A percentile compares a stretch with the other conserved stretches of the same genome.
Conservation (phyloP, 2,888 invertebrate species). For the Campaea margaritaria region DNA sequence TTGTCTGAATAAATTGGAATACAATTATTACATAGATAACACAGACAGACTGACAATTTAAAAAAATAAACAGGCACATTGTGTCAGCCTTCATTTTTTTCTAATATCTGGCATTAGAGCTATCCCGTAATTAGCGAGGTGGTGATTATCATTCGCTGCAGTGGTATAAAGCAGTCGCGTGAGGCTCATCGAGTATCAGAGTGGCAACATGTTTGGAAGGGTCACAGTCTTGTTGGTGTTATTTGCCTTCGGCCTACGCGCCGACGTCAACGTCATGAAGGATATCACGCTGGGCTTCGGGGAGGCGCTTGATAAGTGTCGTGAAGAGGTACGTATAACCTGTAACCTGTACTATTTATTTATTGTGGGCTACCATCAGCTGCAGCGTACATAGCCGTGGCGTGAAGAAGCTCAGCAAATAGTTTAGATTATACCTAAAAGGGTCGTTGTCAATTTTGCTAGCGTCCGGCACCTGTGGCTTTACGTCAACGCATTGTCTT, state of each 20-base stretch:
- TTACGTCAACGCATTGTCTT: no score
- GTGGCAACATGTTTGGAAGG: conserved; percentile 15
- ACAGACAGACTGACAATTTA: conserved; percentile 8
- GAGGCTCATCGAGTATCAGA: neutral
- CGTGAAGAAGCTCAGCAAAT: no score
- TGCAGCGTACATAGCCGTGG: no score
- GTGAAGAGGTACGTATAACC: conserved; percentile 66
- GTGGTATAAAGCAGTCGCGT: neutral
- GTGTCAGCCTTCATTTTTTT: conserved; percentile 1
- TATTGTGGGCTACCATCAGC: no score
- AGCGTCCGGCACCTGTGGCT: no score
- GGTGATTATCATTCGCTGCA: neutral
- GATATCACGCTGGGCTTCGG: conserved; percentile 80
- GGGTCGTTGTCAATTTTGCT: no score
- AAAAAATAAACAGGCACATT: conserved; percentile 2
- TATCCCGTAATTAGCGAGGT: neutral
- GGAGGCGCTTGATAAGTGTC: conserved; percentile 72
- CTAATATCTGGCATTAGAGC: conserved; percentile 6
- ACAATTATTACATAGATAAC: neutral
- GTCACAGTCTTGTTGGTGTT: conserved; percentile 33
- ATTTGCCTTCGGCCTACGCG: conserved; percentile 31
- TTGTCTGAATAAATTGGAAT: neutral
- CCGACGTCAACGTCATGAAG: conserved; percentile 68
- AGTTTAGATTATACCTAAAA: no score
- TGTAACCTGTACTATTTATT: no score